Percentiles rank a stretch among this genome's conserved stretches.
These are phyloP conservation scores for Leptogaster cylindrica DNA, from an alignment of 2,888 invertebrate genomes.

Conservation along the genomic window DNA sequence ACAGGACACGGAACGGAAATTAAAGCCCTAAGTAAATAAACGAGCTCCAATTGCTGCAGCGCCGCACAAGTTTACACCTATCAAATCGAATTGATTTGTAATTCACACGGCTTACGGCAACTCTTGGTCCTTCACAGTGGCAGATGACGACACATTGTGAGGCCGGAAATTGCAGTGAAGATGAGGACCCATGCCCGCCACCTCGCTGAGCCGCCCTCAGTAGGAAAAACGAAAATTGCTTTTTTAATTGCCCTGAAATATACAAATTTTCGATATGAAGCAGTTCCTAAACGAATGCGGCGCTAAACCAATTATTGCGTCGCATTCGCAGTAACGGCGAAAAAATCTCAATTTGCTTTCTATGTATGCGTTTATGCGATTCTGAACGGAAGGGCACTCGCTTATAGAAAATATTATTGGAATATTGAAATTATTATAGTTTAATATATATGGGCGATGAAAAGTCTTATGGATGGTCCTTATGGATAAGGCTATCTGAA, in stretches of 20 bases:
- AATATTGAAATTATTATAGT: too few species aligned
- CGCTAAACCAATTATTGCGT: too few species aligned
- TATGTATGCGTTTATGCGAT: too few species aligned
- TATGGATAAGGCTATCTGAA: too few species aligned
- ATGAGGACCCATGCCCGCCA: neutral
- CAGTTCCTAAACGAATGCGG: neutral
- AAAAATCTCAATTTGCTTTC: too few species aligned
- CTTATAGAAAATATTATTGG: too few species aligned
- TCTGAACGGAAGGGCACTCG: too few species aligned
- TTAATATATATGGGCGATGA: too few species aligned
- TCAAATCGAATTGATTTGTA: conserved; percentile 31
- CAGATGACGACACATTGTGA: conserved; percentile 16
- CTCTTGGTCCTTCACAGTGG: neutral
- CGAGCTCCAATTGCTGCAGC: neutral
- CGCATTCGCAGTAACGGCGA: too few species aligned
- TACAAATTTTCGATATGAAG: neutral
- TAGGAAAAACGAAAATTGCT: conserved; percentile 23
- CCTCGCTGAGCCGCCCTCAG: neutral
- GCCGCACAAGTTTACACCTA: conserved; percentile 12
- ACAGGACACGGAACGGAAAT: conserved; percentile 20
- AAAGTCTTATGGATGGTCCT: too few species aligned
- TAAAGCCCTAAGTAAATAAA: conserved; percentile 33
- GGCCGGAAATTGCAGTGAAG: conserved; percentile 28
- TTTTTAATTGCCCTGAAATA: conserved; percentile 23
- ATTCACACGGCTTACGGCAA: neutral